phyloP scores from a whole-genome alignment of 64 coral and sea anemone genomes.

The Acropora tenuis region DNA sequence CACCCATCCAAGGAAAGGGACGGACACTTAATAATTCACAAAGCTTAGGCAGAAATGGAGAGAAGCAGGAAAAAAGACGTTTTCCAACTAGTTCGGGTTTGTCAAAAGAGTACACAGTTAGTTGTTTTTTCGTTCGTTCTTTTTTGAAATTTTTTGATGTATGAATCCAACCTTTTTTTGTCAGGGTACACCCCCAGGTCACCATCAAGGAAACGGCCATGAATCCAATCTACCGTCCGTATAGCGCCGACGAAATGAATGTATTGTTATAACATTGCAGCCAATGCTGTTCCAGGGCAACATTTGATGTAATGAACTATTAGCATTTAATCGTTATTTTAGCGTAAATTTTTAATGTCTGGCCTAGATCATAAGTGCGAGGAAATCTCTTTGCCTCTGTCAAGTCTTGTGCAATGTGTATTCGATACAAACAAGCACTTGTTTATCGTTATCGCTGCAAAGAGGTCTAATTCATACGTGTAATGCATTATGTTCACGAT shows the following conservation, averaged over 20 bases:
- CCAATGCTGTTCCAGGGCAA: neutral
- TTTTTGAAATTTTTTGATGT: neutral
- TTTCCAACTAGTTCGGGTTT: no score
- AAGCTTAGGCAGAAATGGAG: no score
- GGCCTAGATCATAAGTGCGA: neutral
- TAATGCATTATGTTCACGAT: neutral
- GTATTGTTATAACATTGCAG: slow-evolving; percentile 2
- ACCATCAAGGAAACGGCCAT: slow-evolving; percentile 61
- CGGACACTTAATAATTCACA: no score
- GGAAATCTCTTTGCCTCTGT: neutral
- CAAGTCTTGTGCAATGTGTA: neutral
- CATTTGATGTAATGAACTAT: neutral
- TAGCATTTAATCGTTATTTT: slow-evolving; percentile 36
- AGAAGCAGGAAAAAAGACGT: no score
- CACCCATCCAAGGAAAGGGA: no score
- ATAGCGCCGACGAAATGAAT: neutral
- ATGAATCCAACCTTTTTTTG: neutral
- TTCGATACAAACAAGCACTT: neutral
- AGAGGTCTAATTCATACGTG: neutral
- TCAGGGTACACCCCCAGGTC: slow-evolving; percentile 28
- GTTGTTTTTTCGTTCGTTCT: neutral
- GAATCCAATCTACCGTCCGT: slow-evolving; percentile 90
- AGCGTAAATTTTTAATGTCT: slow-evolving; percentile 5
- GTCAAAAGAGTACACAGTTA: neutral
- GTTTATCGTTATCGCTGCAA: neutral